Conservation (phyloP, 1,140 invertebrate genomes). For the Platyscapa corneri region DNA sequence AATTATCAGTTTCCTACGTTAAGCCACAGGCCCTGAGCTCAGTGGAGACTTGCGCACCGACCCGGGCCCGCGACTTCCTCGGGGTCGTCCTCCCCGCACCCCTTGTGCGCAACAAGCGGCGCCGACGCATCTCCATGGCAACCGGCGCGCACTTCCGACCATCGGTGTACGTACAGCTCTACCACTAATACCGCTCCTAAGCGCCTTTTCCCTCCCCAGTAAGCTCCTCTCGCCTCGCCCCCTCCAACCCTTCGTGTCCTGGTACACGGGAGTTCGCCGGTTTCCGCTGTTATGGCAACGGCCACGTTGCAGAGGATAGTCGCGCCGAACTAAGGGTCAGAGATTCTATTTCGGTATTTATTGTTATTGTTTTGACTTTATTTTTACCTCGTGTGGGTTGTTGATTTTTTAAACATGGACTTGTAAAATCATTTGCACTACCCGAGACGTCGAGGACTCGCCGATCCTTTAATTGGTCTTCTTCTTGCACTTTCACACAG, state of each 20-base stretch:
- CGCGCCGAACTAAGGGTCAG: neutral
- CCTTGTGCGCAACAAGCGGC: slow-evolving; percentile 16
- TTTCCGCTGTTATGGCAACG: slow-evolving; percentile 34
- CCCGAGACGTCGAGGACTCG: no score
- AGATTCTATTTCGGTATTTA: neutral
- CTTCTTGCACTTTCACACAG: no score
- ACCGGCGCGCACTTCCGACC: slow-evolving; percentile 7
- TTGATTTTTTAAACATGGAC: no score
- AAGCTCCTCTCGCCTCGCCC: neutral
- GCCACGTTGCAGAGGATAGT: neutral
- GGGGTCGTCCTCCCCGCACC: neutral
- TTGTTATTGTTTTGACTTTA: neutral
- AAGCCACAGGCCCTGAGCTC: neutral
- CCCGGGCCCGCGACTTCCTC: neutral
- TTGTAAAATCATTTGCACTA: no score
- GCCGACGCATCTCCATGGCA: slow-evolving; percentile 22
- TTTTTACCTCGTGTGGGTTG: neutral
- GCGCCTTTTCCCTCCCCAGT: slow-evolving; percentile 3
- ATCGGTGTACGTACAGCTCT: neutral
- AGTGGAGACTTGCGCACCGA: neutral
- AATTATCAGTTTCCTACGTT: neutral
- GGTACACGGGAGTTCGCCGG: neutral
- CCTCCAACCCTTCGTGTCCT: neutral
- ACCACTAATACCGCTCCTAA: neutral
- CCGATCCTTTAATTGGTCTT: no score